phyloP scores from a whole-genome alignment of 2,113 vertebrate species.

The Halcyon senegalensis region DNA sequence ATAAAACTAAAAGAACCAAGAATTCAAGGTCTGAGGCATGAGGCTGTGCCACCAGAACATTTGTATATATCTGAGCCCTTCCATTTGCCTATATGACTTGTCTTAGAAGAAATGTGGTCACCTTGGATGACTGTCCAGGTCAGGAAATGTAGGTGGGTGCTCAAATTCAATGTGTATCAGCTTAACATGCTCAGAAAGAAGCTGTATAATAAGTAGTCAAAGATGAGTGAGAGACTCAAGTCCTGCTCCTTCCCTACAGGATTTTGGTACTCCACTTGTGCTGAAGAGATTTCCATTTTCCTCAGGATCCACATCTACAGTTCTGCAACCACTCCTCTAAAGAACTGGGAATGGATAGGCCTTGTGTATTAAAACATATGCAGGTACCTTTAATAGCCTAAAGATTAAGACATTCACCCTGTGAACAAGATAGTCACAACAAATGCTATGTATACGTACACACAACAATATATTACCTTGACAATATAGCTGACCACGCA shows the following conservation, averaged over 20 bases:
- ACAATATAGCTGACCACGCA: background rate
- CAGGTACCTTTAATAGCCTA: background rate
- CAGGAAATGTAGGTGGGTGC: background rate
- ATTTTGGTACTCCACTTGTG: background rate
- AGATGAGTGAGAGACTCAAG: background rate
- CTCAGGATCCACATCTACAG: background rate
- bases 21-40: background rate
- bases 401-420: background rate
- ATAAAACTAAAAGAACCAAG: background rate
- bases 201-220: background rate
- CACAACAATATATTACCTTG: background rate
- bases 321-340: background rate
- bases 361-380: background rate
- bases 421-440: background rate
- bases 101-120: background rate
- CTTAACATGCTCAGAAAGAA: background rate
- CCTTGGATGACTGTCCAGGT: background rate
- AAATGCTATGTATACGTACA: background rate
- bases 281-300: background rate
- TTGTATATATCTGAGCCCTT: background rate
- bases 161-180: background rate
- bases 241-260: background rate
- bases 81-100: background rate
- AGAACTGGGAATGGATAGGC: background rate
- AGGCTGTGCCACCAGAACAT: background rate